Evolutionary conservation across 2,113 vertebrate species (phyloP).

Genomic region (Spea multiplicata): DNA sequence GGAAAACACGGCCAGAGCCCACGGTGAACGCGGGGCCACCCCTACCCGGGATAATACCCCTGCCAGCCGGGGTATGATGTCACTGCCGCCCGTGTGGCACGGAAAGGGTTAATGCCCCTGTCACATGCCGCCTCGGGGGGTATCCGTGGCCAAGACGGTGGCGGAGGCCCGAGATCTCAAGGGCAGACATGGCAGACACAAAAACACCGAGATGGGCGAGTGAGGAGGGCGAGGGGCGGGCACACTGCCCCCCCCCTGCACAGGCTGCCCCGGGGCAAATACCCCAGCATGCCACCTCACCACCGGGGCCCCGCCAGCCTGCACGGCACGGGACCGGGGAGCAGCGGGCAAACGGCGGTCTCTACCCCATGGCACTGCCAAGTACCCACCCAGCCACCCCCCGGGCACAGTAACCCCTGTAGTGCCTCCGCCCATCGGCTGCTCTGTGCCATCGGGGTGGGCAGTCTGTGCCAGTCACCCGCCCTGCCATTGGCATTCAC

Average conservation of each 20-base stretch:
- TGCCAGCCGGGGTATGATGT: background rate
- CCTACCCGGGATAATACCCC: too few species aligned
- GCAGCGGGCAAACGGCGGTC: too few species aligned
- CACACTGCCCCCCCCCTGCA: too few species aligned
- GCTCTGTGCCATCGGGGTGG: too few species aligned
- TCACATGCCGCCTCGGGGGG: background rate
- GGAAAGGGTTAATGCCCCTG: background rate
- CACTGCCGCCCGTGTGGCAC: background rate
- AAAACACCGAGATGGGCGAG: too few species aligned
- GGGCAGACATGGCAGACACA: background rate
- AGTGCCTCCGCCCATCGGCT: background rate
- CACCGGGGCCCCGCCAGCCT: too few species aligned
- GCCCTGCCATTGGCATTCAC: constrained; percentile 28
- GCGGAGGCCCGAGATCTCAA: background rate
- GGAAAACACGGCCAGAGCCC: background rate
- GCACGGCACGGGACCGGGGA: too few species aligned
- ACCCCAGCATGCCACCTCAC: too few species aligned
- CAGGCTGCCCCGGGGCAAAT: too few species aligned
- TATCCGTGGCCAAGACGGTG: background rate
- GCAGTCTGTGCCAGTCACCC: constrained; percentile 1
- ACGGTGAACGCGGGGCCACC: background rate
- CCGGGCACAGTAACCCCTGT: background rate
- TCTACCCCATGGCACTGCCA: background rate
- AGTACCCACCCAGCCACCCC: background rate
- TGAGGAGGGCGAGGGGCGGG: too few species aligned